phyloP scores from a whole-genome alignment of 2,797 vertebrate genomes.

The Tapera naevia region DNA sequence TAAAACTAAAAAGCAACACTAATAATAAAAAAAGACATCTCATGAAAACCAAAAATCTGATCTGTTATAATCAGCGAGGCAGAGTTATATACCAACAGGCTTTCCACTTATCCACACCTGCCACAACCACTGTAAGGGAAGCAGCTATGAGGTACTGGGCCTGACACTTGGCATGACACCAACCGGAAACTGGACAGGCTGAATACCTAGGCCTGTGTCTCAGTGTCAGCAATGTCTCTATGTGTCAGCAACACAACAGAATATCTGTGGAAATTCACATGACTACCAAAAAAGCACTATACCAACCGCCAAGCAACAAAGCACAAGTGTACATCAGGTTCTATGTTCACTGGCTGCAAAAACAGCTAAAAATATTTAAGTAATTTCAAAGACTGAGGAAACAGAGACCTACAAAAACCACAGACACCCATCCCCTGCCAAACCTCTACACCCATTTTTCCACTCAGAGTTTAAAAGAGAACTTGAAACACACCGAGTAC shows the following conservation, averaged over 20 bases:
- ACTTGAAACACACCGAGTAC: neutral
- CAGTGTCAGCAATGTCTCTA: too few relatives aligned
- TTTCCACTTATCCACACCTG: neutral
- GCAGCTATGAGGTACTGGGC: neutral
- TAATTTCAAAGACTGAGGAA: neutral
- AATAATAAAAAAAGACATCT: neutral
- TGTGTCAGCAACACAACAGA: neutral
- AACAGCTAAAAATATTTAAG: neutral
- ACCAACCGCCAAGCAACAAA: neutral
- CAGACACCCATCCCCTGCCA: neutral
- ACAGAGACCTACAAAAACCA: neutral
- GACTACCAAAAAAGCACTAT: neutral
- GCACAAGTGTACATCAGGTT: neutral
- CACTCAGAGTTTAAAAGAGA: neutral
- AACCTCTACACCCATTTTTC: neutral
- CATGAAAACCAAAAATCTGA: neutral
- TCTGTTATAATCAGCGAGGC: neutral
- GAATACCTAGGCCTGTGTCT: neutral
- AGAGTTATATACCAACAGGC: neutral
- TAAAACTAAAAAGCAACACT: neutral
- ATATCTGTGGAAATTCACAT: neutral
- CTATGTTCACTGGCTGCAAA: neutral
- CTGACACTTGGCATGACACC: fast-evolving
- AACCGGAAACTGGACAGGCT: neutral
- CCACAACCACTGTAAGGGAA: neutral